These are phyloP conservation scores for Meloe dianella DNA, from an alignment of 2,888 invertebrate genomes.

Conservation along the genomic window DNA sequence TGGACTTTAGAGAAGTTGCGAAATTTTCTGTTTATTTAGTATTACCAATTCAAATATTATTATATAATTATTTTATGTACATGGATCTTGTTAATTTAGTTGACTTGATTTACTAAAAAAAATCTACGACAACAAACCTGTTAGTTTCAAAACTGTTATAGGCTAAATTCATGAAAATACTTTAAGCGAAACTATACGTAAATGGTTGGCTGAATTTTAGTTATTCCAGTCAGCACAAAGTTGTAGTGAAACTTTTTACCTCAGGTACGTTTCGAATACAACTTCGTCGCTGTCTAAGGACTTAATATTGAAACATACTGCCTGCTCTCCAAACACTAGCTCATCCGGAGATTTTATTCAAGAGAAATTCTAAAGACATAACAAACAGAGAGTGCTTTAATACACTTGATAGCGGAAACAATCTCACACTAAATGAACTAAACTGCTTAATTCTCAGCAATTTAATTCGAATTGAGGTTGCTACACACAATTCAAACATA, in stretches of 20 bases:
- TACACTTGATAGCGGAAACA: slow-evolving; percentile 34
- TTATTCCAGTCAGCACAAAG: slow-evolving; percentile 4
- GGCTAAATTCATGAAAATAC: not conserved
- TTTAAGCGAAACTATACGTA: not conserved
- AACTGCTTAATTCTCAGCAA: slow-evolving; percentile 37
- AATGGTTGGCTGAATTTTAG: not conserved
- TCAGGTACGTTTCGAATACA: slow-evolving; percentile 4
- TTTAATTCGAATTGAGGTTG: slow-evolving; percentile 25
- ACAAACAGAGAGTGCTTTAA: slow-evolving; percentile 3
- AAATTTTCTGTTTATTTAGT: not conserved
- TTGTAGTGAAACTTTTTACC: not conserved
- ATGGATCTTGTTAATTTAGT: not conserved
- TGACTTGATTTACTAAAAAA: not conserved
- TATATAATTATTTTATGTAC: not conserved
- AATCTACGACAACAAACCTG: not conserved
- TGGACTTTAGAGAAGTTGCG: not conserved
- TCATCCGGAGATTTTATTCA: slow-evolving; percentile 8
- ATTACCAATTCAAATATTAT: not conserved
- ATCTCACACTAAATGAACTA: slow-evolving; percentile 39
- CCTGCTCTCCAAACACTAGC: not conserved
- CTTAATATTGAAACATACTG: slow-evolving; percentile 7
- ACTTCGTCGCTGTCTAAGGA: slow-evolving; percentile 5
- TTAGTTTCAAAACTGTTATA: not conserved
- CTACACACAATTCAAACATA: not conserved
- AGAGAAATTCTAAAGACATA: not conserved